Conservation (phyloP, 2,888 invertebrate species). For the Rugalucina vietnamica region DNA sequence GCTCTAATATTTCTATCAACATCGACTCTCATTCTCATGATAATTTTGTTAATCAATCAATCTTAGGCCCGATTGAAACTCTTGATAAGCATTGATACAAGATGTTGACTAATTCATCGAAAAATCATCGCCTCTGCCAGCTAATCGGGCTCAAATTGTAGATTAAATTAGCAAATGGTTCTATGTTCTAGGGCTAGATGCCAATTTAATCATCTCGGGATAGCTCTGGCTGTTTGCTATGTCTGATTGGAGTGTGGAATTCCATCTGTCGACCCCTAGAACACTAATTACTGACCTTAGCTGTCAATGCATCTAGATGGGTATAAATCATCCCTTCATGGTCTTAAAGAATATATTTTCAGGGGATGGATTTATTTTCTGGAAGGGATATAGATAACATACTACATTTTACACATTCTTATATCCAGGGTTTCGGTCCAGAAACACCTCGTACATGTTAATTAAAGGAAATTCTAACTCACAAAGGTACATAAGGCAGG, state of each 20-base stretch:
- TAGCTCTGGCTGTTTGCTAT: constrained; percentile 59
- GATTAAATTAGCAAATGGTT: constrained; percentile 64
- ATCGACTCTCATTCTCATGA: constrained; percentile 29
- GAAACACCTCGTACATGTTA: no score
- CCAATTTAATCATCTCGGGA: constrained; percentile 60
- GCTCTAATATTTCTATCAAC: constrained; percentile 19
- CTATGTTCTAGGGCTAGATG: constrained; percentile 53
- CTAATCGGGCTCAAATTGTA: constrained; percentile 65
- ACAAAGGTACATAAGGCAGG: no score
- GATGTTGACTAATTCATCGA: constrained; percentile 66
- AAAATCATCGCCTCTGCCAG: constrained; percentile 61
- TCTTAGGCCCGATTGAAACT: constrained; percentile 42
- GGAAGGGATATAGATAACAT: no score
- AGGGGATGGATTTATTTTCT: no score
- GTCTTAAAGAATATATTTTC: constrained; percentile 30
- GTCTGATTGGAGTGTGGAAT: constrained; percentile 46
- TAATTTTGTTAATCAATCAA: constrained; percentile 62
- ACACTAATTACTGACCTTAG: constrained; percentile 45
- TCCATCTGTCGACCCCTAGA: constrained; percentile 58
- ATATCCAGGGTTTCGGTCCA: no score
- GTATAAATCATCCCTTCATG: neutral
- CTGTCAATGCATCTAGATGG: constrained; percentile 37
- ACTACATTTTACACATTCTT: no score
- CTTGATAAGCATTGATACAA: constrained; percentile 62
- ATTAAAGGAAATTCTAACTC: no score